phyloP scores from a whole-genome alignment of 2,113 vertebrate species.

The Polypterus bichir region DNA sequence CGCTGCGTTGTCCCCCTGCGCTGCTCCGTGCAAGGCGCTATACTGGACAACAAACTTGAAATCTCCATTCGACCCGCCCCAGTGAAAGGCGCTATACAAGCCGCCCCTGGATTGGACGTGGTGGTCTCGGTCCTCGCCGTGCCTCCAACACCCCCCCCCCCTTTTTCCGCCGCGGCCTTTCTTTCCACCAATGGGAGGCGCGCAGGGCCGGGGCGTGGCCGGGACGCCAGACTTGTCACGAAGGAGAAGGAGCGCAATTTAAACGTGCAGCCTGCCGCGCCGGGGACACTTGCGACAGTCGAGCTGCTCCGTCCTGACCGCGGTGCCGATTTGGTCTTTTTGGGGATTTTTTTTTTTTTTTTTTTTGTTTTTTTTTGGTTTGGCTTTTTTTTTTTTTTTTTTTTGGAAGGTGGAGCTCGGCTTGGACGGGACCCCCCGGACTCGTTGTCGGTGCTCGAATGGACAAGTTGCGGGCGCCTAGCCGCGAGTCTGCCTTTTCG shows the following conservation, averaged over 20 bases:
- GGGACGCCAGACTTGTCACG: conserved; percentile 52
- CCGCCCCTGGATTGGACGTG: no score
- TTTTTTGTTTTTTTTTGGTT: no score
- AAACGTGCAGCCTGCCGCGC: conserved; percentile 48
- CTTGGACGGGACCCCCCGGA: background rate
- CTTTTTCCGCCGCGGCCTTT: fast-evolving
- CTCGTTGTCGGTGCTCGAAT: conserved; percentile 7
- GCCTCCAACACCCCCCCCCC: background rate
- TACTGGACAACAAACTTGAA: no score
- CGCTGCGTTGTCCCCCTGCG: no score
- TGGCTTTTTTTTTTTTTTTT: no score
- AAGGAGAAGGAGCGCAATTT: conserved; percentile 74
- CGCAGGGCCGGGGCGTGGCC: conserved; percentile 36
- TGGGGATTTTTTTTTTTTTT: background rate
- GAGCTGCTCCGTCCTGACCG: background rate
- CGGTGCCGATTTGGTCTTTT: background rate
- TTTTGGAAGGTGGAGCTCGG: no score
- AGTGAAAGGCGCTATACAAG: no score
- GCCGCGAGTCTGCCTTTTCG: no score
- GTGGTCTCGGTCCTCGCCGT: background rate
- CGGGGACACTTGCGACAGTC: conserved; percentile 13
- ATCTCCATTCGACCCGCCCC: no score
- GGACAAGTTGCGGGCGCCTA: no score
- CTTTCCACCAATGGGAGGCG: conserved; percentile 29
- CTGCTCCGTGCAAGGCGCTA: no score